These are phyloP conservation scores for Drosophila navojoa DNA, from an alignment of 1,140 invertebrate species.

Conservation along the genomic window DNA sequence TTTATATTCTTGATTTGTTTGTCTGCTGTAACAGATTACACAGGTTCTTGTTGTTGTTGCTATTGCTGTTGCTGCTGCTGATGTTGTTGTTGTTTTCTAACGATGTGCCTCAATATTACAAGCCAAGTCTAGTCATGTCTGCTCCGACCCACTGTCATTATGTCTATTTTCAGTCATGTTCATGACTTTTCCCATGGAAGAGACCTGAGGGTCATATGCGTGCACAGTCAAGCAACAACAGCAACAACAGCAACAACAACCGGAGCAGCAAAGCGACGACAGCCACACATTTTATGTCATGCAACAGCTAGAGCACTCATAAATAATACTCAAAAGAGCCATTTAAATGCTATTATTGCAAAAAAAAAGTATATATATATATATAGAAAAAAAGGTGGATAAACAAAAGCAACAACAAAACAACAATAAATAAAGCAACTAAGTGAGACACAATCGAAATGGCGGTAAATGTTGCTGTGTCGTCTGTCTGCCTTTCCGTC, in stretches of 20 bases:
- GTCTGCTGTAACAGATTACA: slow-evolving; percentile 1
- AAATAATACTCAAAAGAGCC: slow-evolving; percentile 75
- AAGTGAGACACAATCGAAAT: slow-evolving; percentile 50
- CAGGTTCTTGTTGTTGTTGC: neutral
- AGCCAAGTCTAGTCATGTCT: slow-evolving; percentile 9
- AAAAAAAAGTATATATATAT: slow-evolving; percentile 5
- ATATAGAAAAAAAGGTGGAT: neutral
- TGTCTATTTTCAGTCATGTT: slow-evolving; percentile 41
- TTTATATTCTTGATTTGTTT: neutral
- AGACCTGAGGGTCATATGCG: slow-evolving; percentile 59
- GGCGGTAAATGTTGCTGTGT: slow-evolving; percentile 21
- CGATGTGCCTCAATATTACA: slow-evolving; percentile 25
- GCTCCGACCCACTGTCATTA: slow-evolving; percentile 13
- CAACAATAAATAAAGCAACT: slow-evolving; percentile 46
- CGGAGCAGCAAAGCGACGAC: slow-evolving; percentile 32
- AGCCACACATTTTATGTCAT: slow-evolving; percentile 59
- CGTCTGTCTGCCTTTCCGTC: neutral
- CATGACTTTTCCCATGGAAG: slow-evolving; percentile 53
- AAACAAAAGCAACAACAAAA: slow-evolving; percentile 25
- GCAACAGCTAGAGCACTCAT: slow-evolving; percentile 62
- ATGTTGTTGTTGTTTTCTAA: slow-evolving; percentile 6
- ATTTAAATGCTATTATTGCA: slow-evolving; percentile 70
- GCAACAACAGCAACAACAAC: slow-evolving; percentile 11
- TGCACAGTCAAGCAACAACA: slow-evolving; percentile 24
- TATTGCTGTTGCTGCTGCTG: neutral